Evolutionary conservation across 2,113 vertebrate species (phyloP), one percentile per base, ranked within the genome.

Genomic region (Mus spicilegus): DNA sequence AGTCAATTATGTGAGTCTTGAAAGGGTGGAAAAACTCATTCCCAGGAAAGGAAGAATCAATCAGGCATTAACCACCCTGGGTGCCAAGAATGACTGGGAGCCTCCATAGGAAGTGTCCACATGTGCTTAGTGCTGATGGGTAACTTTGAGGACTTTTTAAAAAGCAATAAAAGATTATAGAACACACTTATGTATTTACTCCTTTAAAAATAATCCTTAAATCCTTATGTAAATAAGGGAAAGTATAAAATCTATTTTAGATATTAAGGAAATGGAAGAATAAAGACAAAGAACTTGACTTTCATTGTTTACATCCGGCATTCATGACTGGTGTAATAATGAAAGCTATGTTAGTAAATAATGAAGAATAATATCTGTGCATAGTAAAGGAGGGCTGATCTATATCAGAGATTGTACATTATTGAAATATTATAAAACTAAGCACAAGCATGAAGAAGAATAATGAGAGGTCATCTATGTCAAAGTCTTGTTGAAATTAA

Each of bases 1-100:
- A 98, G 95, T 97, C 93, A 97, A 96, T 97, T 96, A 96, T 36
- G 46, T 89, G 54, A 54, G 61, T 87, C 91, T 77, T 87, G 54
- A 95, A 97, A 85, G 90, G 39, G 36, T 86, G 85, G 90, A 90
- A 95, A 94, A 93, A 61, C 73, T 89, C n/a, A 84, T 87, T 95
- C 75, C 90, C n/a, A 87, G 87, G 58, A 90, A 91, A 88, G 80
- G 54, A 80, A 93, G 77, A 78, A 69, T 54, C 70, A 28, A 80
- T 77, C 36, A 95, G 87, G 61, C 67, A 7, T 82, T 63, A 94
- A 72, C 46, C 54, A 54, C n/a, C 12, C 20, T 54, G 76, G 24
- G 69, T 69, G 5, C 16, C 11, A 1, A 88, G 84, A 92, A n/a
- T n/a, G 54, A 42, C 14, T 42, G n/a, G 51, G 67, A 20, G 36